Percentiles rank a stretch among this genome's conserved stretches.
Conservation (phyloP, 2,113 vertebrate species). For the Melanostigma gelatinosum region DNA sequence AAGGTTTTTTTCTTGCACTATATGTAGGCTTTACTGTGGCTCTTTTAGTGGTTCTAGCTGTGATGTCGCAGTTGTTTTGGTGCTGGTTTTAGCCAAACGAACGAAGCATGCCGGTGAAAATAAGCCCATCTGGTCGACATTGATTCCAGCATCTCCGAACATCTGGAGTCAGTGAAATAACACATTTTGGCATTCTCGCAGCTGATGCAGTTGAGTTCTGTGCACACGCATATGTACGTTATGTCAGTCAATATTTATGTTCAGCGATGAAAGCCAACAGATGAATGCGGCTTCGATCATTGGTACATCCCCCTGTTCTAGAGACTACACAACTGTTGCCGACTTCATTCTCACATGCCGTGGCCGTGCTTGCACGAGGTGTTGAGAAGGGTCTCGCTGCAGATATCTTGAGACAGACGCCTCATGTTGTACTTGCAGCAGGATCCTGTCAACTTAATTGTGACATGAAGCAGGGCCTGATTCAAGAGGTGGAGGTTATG, state of each 20-base stretch:
- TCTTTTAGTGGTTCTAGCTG: background rate
- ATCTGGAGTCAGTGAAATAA: constrained; percentile 75
- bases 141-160: constrained; percentile 57
- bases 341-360: background rate
- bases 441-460: background rate
- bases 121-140: constrained; percentile 70
- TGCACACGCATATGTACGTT: background rate
- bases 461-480: constrained; percentile 6
- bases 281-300: constrained; percentile 11
- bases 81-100: constrained; percentile 12
- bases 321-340: background rate
- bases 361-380: background rate
- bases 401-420: background rate
- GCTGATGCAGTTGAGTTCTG: constrained; percentile 43
- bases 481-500: constrained; percentile 16
- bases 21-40: background rate
- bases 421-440: constrained; percentile 10
- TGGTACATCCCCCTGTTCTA: background rate
- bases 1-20: background rate
- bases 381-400: background rate
- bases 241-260: constrained; percentile 13
- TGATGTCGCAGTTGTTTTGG: constrained; percentile 18
- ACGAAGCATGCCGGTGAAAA: constrained; percentile 12
- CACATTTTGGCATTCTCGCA: constrained; percentile 62
- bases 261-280: constrained; percentile 38